Evolutionary conservation across 2,113 vertebrate species (phyloP).

Genomic region (Hippocampus barbouri): DNA sequence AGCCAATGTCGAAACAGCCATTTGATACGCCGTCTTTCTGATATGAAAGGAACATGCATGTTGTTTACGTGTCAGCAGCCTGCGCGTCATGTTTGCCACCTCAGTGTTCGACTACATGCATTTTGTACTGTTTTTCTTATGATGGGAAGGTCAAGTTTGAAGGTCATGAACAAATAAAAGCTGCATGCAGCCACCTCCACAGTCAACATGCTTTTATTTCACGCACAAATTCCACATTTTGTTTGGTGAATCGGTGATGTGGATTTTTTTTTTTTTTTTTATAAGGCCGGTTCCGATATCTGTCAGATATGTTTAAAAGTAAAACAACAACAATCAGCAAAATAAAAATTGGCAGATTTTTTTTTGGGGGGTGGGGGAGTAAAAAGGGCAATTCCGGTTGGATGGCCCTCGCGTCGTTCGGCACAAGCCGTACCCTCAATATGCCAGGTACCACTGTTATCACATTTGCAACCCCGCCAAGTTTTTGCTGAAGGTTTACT

Average conservation of each 20-base stretch:
- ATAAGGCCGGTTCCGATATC: too few relatives aligned
- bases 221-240: background rate
- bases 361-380: too few relatives aligned
- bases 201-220: background rate
- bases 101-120: slow-evolving; percentile 33
- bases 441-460: too few relatives aligned
- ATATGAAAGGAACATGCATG: slow-evolving; percentile 71
- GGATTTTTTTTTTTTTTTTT: too few relatives aligned
- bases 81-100: slow-evolving; percentile 31
- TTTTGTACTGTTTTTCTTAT: slow-evolving; percentile 78
- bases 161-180: slow-evolving; percentile 76
- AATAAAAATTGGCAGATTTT: too few relatives aligned
- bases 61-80: slow-evolving; percentile 59
- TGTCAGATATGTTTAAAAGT: too few relatives aligned
- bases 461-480: too few relatives aligned
- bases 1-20: slow-evolving; percentile 32
- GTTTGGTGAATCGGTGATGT: background rate
- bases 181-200: slow-evolving; percentile 80
- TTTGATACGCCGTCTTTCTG: slow-evolving; percentile 55
- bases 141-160: slow-evolving; percentile 71
- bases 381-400: too few relatives aligned
- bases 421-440: too few relatives aligned
- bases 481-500: too few relatives aligned
- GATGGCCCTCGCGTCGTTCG: too few relatives aligned
- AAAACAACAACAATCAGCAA: too few relatives aligned